phyloP scores from a whole-genome alignment of 2,113 vertebrate species.

The Gopherus evgoodei region DNA sequence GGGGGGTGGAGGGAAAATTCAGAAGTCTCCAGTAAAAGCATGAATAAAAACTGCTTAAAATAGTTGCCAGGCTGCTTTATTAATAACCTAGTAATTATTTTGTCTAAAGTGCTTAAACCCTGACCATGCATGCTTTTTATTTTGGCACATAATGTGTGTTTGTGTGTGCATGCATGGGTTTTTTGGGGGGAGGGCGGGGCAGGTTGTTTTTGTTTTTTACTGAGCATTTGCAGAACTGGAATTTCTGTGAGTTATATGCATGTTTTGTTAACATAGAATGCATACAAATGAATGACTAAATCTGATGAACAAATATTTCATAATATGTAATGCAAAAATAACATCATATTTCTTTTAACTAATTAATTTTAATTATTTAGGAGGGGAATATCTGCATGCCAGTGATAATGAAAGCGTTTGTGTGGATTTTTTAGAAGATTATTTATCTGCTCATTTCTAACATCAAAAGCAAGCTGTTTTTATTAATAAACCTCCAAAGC shows the following conservation, averaged over 20 bases:
- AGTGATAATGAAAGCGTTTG: constrained; percentile 34
- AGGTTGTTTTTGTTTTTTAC: constrained; percentile 52
- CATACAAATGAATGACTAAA: constrained; percentile 63
- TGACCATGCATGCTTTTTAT: constrained; percentile 77
- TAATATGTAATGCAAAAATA: constrained; percentile 60
- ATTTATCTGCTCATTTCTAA: constrained; percentile 63
- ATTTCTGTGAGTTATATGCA: constrained; percentile 77
- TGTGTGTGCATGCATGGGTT: constrained; percentile 55
- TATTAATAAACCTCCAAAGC: constrained; percentile 32
- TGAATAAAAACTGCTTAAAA: constrained; percentile 81
- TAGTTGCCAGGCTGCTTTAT: constrained; percentile 77
- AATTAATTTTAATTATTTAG: constrained; percentile 49
- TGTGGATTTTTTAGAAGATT: constrained; percentile 37
- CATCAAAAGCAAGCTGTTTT: background rate
- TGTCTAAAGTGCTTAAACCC: constrained; percentile 74
- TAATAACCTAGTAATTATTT: constrained; percentile 74
- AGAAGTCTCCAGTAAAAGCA: constrained; percentile 77
- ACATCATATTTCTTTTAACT: constrained; percentile 18
- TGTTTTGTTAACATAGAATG: constrained; percentile 69
- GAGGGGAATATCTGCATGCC: constrained; percentile 61
- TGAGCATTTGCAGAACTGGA: constrained; percentile 69
- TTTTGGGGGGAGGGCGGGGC: background rate
- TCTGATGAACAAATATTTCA: constrained; percentile 67
- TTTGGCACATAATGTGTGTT: constrained; percentile 52
- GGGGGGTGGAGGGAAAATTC: constrained; percentile 34